Evolutionary conservation across 30 jellyfish, hydroid and myxozoan genomes (phyloP).

Genomic region (Hydractinia echinata): DNA sequence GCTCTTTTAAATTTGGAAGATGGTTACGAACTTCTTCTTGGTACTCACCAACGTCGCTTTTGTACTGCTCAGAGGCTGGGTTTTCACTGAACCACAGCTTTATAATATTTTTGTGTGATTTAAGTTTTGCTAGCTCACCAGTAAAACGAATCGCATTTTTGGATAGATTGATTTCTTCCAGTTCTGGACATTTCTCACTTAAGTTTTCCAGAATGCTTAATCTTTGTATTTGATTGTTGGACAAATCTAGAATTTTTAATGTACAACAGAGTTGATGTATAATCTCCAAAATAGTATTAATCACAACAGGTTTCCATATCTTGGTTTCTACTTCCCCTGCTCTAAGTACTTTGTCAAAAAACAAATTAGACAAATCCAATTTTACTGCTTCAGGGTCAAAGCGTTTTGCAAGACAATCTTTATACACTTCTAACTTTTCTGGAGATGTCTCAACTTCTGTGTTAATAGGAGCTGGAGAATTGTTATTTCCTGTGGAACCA

Average conservation of each 20-base stretch:
- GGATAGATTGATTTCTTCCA: constrained; percentile 47
- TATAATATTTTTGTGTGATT: constrained; percentile 1
- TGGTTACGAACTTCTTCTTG: constrained; percentile 14
- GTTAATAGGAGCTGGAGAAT: not conserved
- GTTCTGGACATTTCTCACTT: constrained; percentile 46
- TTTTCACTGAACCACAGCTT: constrained; percentile 31
- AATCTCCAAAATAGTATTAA: constrained; percentile 27
- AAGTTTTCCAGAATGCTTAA: constrained; percentile 36
- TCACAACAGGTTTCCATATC: not conserved
- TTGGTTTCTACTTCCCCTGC: constrained; percentile 16
- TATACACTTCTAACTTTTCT: constrained; percentile 26
- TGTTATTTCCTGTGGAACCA: not conserved
- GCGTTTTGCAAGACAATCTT: constrained; percentile 21
- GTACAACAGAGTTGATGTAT: constrained; percentile 17
- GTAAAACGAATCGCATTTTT: constrained; percentile 43
- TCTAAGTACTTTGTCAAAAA: not conserved
- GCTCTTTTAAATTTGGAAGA: constrained; percentile 27
- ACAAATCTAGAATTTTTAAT: constrained; percentile 48
- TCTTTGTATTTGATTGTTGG: constrained; percentile 43
- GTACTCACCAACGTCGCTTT: constrained; percentile 17
- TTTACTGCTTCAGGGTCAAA: constrained; percentile 18
- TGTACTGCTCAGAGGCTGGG: constrained; percentile 28
- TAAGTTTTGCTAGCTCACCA: constrained; percentile 14
- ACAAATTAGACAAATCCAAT: constrained; percentile 22
- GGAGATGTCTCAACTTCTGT: constrained; percentile 23